Base-by-base conservation (phyloP, 2,888 invertebrate genomes). In the Keiferia lycopersicella region DNA sequence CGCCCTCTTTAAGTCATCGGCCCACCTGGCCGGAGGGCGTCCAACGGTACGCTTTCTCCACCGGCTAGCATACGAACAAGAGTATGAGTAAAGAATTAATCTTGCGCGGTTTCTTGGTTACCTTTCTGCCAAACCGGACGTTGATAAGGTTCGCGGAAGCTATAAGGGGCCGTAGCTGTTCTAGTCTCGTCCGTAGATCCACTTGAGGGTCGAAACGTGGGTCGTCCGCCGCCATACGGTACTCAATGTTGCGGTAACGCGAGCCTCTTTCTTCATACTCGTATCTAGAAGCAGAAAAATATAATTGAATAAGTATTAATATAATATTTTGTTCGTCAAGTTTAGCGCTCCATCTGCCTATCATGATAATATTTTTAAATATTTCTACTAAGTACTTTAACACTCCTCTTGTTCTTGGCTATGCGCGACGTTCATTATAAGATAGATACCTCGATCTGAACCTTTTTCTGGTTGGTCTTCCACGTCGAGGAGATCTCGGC, bases 91-190 rank as follows among this genome's bases (percentile, higher is more conserved):
- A n/a, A n/a, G n/a, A n/a, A n/a, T n/a, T n/a, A n/a, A n/a, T n/a
- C n/a, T n/a, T n/a, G n/a, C n/a, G n/a, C n/a, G n/a, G n/a, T n/a
- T n/a, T n/a, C n/a, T n/a, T n/a, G n/a, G 63, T 83, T 82, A 96
- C 96, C 93, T 94, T 94, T 80, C 96, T 91, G 59, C 96, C 97
- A 30, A 95, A 95, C 63, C 94, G 92, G 78, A 94, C 95, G 81
- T 97, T 97, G 81, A 96, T 96, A 76, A 95, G 91, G 81, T 96
- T 96, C 72, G 96, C 94, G 66, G 94, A 92, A n/a, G 95, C 94
- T 68, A 94, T 91, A 70, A 93, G 91, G 22, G 91, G 87, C 61
- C 91, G 89, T 67, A 92, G 75, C 41, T 84, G 82, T 68, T 88
- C 89, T 57, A 91, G 86, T 38, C 93, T 87, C 68, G 91, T 91